Percentiles rank a stretch among this genome's conserved stretches.
Evolutionary conservation across 1,140 invertebrate genomes (phyloP).

Genomic region (Dreissena rostriformis): DNA sequence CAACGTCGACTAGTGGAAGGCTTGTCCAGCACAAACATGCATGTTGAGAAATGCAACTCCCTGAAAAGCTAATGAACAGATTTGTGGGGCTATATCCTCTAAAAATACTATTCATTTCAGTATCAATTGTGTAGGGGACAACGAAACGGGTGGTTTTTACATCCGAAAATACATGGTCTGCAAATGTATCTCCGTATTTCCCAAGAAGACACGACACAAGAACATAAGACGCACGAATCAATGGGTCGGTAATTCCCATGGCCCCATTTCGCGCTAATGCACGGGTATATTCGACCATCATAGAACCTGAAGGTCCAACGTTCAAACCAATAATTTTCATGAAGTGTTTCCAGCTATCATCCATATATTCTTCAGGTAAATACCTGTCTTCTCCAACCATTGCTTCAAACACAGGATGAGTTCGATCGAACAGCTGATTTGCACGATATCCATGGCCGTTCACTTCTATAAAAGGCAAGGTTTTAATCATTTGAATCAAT

Average conservation of each 20-base stretch:
- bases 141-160: conserved; percentile 29
- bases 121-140: not conserved
- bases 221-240: not conserved
- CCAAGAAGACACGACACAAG: conserved; percentile 3
- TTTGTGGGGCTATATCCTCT: not conserved
- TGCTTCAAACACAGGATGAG: no score
- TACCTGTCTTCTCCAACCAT: no score
- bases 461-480: no score
- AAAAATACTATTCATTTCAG: not conserved
- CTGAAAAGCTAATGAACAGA: conserved; percentile 2
- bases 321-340: no score
- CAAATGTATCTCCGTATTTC: not conserved
- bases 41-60: not conserved
- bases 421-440: no score
- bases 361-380: no score
- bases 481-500: no score
- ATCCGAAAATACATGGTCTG: not conserved
- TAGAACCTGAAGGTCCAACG: not conserved
- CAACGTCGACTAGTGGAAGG: not conserved
- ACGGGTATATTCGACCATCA: conserved; percentile 28
- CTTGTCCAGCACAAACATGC: conserved; percentile 1
- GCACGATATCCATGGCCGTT: no score
- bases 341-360: no score
- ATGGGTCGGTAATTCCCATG: not conserved
- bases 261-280: not conserved